Conservation (phyloP, 2,797 vertebrate genomes). For the Hippopotamyrus pictus region DNA sequence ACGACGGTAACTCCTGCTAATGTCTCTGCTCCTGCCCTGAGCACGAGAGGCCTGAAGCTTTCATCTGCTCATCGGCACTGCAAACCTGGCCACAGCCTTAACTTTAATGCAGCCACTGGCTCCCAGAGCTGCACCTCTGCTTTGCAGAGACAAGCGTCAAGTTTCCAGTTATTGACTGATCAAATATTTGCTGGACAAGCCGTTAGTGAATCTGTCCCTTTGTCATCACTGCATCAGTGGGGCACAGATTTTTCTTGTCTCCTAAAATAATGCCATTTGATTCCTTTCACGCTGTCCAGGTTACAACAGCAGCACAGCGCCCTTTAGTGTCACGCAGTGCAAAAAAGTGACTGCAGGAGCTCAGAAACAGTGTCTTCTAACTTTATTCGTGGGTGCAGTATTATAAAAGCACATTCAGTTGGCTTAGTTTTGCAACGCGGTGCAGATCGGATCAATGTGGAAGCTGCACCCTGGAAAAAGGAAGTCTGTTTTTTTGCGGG, state of each 20-base stretch:
- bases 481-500: background rate
- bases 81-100: background rate
- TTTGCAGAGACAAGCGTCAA: background rate
- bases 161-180: background rate
- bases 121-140: background rate
- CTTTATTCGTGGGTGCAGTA: background rate
- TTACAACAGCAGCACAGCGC: background rate
- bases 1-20: background rate
- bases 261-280: background rate
- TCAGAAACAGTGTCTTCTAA: background rate
- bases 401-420: conserved; percentile 11
- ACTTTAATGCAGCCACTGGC: background rate
- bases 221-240: background rate
- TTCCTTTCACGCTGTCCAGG: background rate
- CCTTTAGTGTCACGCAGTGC: background rate
- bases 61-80: background rate
- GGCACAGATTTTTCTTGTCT: background rate
- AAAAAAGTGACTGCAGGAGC: background rate
- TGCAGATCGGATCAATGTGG: conserved; percentile 12
- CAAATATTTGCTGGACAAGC: background rate
- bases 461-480: background rate
- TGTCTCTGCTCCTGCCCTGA: background rate
- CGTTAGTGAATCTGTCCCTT: background rate
- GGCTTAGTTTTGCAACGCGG: background rate
- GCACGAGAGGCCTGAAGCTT: background rate